Base-by-base conservation (phyloP, 1,140 invertebrate genomes). In the Diorhabda elongata region DNA sequence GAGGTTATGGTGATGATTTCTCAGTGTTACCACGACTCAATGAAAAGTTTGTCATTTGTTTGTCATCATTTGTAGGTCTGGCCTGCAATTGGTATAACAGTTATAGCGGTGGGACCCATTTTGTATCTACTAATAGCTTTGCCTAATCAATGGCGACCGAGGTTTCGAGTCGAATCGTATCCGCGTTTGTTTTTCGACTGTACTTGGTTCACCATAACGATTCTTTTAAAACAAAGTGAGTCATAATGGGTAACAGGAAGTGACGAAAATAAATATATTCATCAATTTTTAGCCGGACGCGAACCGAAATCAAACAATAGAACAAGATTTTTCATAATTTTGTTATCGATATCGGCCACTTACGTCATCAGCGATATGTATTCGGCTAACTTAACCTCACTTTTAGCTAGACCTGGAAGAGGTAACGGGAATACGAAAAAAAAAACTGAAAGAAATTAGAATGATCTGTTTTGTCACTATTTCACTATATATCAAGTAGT, bases 321-420 rank as follows among this genome's bases (percentile, higher is more conserved):
- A 72, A 85, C 86, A 2, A 84, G 89, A 65, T 84, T 89, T 52
- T 81, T 90, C 3, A 84, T 85, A 3, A 85, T 89, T 5, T 77
- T 90, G 1, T 82, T 90, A 67, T 88, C 88, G 64, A 81, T 90
- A 4, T 85, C 87, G 26, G 86, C 87, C 9, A 91, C 89, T 2
- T 91, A 90, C 79, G 87, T 90, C 0, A 86, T 91, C 57, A 88
- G 87, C 2, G 89, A 90, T 75, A 87, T 91, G 81, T 91, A 90
- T 75, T 90, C 89, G 0, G 89, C 89, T 3, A 90, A 89, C 79
- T 78, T 90, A 61, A 90, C 89, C 8, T 90, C 89, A 2, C 81
- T 90, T 47, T 82, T 91, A 44, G 89, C 89, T 0, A 81, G 85
- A 63, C 89, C 89, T 4, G 86, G 79, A 63, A 79, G 81, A 82